Percentiles rank a stretch among this genome's conserved stretches.
Conservation (phyloP, 2,888 invertebrate species). For the Portevinia maculata region DNA sequence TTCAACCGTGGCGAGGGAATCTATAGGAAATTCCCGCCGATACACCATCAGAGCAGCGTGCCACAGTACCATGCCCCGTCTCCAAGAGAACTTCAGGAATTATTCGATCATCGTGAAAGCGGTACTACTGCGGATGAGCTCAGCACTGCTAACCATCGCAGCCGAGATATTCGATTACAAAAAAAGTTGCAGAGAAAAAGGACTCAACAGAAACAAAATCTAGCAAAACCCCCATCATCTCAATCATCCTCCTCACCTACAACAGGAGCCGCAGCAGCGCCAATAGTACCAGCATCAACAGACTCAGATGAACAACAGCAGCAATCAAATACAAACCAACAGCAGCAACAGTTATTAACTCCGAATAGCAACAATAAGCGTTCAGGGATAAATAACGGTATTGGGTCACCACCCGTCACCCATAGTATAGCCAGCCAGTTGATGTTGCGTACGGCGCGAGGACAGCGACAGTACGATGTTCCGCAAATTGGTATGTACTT, state of each 20-base stretch:
- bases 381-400: conserved; percentile 77
- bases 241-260: conserved; percentile 45
- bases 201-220: conserved; percentile 76
- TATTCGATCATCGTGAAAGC: conserved; percentile 78
- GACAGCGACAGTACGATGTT: conserved; percentile 91
- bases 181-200: conserved; percentile 81
- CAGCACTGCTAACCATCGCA: conserved; percentile 50
- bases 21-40: conserved; percentile 62
- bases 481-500: conserved; percentile 91
- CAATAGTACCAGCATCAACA: conserved; percentile 31
- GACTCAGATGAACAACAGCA: conserved; percentile 57
- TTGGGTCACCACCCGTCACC: conserved; percentile 81
- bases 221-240: conserved; percentile 64
- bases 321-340: conserved; percentile 72
- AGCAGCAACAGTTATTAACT: conserved; percentile 77
- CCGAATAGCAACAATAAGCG: conserved; percentile 79
- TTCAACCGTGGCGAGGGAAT: conserved; percentile 63
- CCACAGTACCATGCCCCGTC: conserved; percentile 67
- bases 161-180: conserved; percentile 78
- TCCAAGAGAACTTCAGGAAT: conserved; percentile 78
- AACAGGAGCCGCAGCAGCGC: conserved; percentile 24
- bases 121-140: conserved; percentile 60
- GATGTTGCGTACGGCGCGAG: conserved; percentile 90
- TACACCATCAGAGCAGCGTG: conserved; percentile 43
- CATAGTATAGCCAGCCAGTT: conserved; percentile 88